Evolutionary conservation across 2,113 vertebrate genomes (phyloP).

Genomic region (Ptyas mucosa): DNA sequence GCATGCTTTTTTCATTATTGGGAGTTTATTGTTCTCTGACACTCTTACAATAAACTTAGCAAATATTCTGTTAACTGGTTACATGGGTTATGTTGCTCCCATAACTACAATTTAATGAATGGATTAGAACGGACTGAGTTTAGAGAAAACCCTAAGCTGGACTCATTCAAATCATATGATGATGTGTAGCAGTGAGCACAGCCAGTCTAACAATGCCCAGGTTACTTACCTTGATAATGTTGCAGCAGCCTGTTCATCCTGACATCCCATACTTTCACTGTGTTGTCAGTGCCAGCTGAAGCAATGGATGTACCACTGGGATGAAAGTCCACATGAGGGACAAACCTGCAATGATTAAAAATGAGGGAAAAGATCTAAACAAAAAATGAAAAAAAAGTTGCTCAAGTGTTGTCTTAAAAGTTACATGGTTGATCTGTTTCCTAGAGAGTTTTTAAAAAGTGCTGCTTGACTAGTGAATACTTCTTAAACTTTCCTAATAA

Average conservation of each 20-base stretch:
- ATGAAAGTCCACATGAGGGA: constrained; percentile 89
- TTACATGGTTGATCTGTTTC: not conserved
- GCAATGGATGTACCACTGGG: constrained; percentile 90
- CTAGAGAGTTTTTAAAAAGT: not conserved
- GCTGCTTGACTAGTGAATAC: not conserved
- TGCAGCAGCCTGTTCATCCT: constrained; percentile 90
- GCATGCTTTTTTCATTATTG: not conserved
- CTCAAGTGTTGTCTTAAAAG: not conserved
- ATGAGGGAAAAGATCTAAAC: not conserved
- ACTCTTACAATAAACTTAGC: not conserved
- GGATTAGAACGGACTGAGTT: not conserved
- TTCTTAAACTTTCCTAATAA: not conserved
- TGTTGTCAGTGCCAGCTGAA: constrained; percentile 83
- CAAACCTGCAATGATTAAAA: constrained; percentile 73
- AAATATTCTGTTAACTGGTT: not conserved
- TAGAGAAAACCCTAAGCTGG: not conserved
- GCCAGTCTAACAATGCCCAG: not conserved
- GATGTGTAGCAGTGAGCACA: not conserved
- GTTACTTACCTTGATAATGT: constrained; percentile 85
- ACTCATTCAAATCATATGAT: not conserved
- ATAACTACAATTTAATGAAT: not conserved
- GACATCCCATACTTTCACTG: constrained; percentile 93
- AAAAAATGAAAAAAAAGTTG: not conserved
- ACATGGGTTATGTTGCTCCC: not conserved
- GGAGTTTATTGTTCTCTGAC: not conserved